Base-by-base conservation (phyloP, 2,113 vertebrate genomes). In the Serinus canaria region DNA sequence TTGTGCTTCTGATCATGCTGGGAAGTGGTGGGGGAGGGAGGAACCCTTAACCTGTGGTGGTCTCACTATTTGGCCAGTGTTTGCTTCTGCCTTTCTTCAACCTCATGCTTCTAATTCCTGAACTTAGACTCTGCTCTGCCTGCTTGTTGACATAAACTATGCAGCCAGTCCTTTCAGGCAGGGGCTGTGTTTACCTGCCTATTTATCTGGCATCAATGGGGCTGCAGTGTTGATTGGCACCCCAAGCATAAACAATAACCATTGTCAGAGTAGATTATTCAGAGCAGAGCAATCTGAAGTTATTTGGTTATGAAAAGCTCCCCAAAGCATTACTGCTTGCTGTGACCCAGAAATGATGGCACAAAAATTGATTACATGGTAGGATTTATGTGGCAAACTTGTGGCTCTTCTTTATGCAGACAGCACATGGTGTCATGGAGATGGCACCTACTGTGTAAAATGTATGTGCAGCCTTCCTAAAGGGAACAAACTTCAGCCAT, bases 261-360 rank as follows among this genome's bases (percentile, higher is more conserved):
- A 53, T 76, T 90, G 90, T 96, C 80, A 87, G 56, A 78, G 43
- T 0, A 66, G 39, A 72, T 90, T 72, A 86, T 93, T 97, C 76
- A 72, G 83, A 93, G 43, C 53, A 46, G 46, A 94, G 92, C 27
- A 39, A 33, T 92, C 79, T 87, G 60, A 93, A 93, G 83, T 89
- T 41, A 87, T 88, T 95, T 89, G 90, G 44, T 93, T 93, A 87
- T 89, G 92, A 97, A 96, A 93, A 83, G 68, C 60, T 96, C 75
- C 73, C 69, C 76, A 84, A 60, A 96, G 92, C 73, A 66, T 6
- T 81, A 60, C 68, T 68, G 68, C 79, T 93, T 67, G 77, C 92
- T 72, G 79, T 87, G 85, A 80, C 93, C 76, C 56, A 95, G 63
- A 88, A 94, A 78, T 49, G 73, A 16, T 92, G 79, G 85, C 83